A percentile compares a stretch with the other conserved stretches of the same genome.
Conservation (phyloP, 2,888 invertebrate species). For the Muschampia plurimacula region DNA sequence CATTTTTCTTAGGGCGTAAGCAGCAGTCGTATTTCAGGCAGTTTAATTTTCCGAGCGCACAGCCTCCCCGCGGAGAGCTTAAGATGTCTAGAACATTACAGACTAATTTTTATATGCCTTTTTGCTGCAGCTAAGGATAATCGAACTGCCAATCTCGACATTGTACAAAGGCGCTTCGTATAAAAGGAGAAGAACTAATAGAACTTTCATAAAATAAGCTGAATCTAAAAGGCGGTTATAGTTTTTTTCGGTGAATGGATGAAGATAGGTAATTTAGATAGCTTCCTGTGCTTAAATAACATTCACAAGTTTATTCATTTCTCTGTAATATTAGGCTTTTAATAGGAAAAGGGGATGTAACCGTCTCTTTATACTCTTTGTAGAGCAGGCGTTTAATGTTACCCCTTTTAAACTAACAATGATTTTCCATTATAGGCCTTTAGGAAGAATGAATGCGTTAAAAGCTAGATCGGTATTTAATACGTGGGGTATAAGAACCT, state of each 20-base stretch:
- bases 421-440: neutral
- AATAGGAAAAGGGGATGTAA: conserved; percentile 6
- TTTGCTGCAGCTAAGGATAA: conserved; percentile 76
- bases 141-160: conserved; percentile 81
- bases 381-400: conserved; percentile 21
- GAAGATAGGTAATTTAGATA: conserved; percentile 49
- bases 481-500: neutral
- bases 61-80: conserved; percentile 74
- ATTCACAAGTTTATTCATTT: conserved; percentile 10
- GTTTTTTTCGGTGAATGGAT: conserved; percentile 43
- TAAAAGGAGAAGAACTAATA: conserved; percentile 60
- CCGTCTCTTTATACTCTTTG: conserved; percentile 8
- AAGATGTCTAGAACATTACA: conserved; percentile 78
- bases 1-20: conserved; percentile 63
- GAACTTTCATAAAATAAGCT: conserved; percentile 65
- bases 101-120: conserved; percentile 79
- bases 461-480: neutral
- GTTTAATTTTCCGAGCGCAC: conserved; percentile 68
- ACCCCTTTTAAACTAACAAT: conserved; percentile 21
- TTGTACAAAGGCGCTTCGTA: conserved; percentile 66
- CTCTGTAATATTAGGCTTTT: conserved; percentile 13
- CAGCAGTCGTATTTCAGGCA: conserved; percentile 68
- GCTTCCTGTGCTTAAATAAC: conserved; percentile 51
- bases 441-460: neutral
- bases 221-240: conserved; percentile 51